Conservation (phyloP, 2,797 vertebrate species). For the Diceros bicornis region DNA sequence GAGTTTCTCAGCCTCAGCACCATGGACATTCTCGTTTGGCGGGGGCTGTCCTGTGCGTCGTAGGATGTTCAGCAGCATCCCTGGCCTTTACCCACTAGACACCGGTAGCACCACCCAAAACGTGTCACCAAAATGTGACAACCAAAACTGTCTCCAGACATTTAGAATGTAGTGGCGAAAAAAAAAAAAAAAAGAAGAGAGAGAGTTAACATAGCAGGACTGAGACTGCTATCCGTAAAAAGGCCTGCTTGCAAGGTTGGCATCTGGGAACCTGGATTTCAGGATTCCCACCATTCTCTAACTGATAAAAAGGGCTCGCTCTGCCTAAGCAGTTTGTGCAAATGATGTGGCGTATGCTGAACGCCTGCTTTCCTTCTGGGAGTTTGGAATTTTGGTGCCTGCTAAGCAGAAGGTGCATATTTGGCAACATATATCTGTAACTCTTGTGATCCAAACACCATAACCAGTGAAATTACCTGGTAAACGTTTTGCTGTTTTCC, state of each 20-base stretch:
- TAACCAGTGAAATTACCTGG: conserved; percentile 86
- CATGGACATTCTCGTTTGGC: background rate
- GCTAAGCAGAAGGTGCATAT: background rate
- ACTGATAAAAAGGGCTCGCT: background rate
- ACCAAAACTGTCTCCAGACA: background rate
- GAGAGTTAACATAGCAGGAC: background rate
- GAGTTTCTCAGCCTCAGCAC: background rate
- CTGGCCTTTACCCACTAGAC: background rate
- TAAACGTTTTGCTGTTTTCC: conserved; percentile 70
- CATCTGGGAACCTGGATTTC: background rate
- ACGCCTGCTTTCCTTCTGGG: background rate
- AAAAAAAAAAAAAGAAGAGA: background rate
- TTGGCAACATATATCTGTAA: background rate
- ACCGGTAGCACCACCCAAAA: background rate
- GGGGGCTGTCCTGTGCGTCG: background rate
- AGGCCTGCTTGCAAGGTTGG: background rate
- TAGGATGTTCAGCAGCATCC: background rate
- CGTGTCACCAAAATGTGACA: background rate
- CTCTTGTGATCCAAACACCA: background rate
- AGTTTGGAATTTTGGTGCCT: background rate
- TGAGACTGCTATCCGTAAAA: background rate
- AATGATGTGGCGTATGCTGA: background rate
- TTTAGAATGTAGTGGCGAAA: background rate
- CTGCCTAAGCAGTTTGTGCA: background rate
- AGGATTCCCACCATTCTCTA: background rate